phyloP scores from a whole-genome alignment of 2,113 vertebrate genomes.

The Pseudois nayaur region DNA sequence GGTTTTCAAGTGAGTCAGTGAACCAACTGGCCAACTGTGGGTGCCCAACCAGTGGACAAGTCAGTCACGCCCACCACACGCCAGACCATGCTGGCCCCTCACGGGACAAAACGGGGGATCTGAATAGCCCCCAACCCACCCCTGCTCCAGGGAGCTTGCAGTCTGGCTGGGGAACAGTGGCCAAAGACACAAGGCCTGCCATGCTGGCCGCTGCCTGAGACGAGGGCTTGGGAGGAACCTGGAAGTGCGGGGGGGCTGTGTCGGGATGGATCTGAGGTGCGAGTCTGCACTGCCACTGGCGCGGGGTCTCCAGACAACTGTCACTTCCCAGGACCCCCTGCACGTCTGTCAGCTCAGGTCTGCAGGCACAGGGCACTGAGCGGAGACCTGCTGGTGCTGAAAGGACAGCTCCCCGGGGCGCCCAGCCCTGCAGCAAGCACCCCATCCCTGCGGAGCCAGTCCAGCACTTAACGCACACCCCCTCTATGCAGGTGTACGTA shows the following conservation, averaged over 20 bases:
- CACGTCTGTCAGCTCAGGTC: neutral
- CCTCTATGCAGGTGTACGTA: accelerated
- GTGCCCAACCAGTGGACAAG: neutral
- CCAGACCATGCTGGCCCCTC: neutral
- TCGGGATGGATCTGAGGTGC: neutral
- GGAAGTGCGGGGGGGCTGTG: accelerated
- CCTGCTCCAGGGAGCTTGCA: accelerated
- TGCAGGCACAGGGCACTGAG: neutral
- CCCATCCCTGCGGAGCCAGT: accelerated
- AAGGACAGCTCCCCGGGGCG: slow-evolving; percentile 23
- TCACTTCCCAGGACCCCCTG: neutral
- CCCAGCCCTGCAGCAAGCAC: accelerated
- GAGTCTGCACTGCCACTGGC: accelerated
- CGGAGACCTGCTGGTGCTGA: neutral
- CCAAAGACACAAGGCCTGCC: neutral
- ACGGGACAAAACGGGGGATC: neutral
- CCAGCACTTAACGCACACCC: neutral
- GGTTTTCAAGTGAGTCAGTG: neutral
- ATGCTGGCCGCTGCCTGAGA: neutral
- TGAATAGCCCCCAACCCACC: neutral
- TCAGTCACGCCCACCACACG: neutral
- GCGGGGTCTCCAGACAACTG: neutral
- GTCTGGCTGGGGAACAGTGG: neutral
- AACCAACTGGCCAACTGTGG: neutral
- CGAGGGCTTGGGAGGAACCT: neutral